Evolutionary conservation across 2,113 vertebrate genomes (phyloP).

Genomic region (Nipponia nippon): DNA sequence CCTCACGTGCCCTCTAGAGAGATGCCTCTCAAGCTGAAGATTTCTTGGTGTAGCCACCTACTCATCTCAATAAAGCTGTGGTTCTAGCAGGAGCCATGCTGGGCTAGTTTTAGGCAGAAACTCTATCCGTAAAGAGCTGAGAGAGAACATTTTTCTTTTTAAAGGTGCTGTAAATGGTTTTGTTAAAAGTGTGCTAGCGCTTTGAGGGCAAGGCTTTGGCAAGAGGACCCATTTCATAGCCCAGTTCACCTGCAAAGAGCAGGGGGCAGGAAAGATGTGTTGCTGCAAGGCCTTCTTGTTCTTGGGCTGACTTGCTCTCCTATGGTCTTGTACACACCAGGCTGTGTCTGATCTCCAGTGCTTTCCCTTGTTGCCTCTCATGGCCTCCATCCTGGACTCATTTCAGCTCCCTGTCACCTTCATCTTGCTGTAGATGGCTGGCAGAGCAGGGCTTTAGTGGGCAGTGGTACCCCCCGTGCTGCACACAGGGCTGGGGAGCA

Average conservation of each 20-base stretch:
- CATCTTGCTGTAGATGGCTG: neutral
- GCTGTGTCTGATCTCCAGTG: neutral
- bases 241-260: neutral
- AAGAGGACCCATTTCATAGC: neutral
- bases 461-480: neutral
- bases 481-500: neutral
- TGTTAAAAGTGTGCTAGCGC: neutral
- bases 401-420: neutral
- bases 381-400: too few relatives aligned
- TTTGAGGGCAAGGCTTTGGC: neutral
- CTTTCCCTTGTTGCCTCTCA: neutral
- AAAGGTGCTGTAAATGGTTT: neutral
- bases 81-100: neutral
- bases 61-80: neutral
- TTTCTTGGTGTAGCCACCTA: neutral
- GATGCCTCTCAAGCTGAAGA: neutral
- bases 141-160: neutral
- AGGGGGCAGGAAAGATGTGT: neutral
- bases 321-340: neutral
- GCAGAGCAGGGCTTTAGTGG: neutral
- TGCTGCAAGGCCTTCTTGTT: neutral
- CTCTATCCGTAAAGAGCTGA: neutral
- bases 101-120: neutral
- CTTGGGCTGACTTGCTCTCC: neutral
- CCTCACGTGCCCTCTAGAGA: rapidly evolving